phyloP scores from a whole-genome alignment of 2,888 invertebrate species.

The Sesia apiformis region DNA sequence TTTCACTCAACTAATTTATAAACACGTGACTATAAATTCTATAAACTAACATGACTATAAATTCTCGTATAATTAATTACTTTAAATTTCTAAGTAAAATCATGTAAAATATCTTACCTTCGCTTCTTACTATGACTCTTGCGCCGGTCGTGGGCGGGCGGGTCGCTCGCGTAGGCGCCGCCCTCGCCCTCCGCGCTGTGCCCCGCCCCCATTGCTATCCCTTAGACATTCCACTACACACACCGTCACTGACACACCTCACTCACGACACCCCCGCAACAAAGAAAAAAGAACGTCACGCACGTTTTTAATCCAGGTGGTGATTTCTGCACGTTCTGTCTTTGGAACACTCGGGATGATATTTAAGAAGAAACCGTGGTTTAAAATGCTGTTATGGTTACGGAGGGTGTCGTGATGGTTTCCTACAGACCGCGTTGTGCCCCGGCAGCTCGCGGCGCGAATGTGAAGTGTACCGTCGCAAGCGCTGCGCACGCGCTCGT shows the following conservation, averaged over 20 bases:
- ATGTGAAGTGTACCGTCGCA: slow-evolving; percentile 68
- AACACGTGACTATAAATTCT: no score
- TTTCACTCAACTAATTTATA: no score
- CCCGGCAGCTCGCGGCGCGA: slow-evolving; percentile 54
- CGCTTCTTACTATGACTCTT: slow-evolving; percentile 56
- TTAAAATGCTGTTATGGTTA: background rate
- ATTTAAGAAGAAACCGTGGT: no score
- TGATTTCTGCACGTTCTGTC: background rate
- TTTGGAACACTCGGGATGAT: background rate
- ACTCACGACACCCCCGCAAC: slow-evolving; percentile 40
- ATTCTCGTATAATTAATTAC: no score
- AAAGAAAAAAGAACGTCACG: background rate
- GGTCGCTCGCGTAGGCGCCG: slow-evolving; percentile 66
- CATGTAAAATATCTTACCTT: slow-evolving; percentile 36
- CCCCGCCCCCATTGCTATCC: slow-evolving; percentile 67
- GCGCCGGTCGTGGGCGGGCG: slow-evolving; percentile 58
- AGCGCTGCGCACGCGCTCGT: slow-evolving; percentile 45
- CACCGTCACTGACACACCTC: slow-evolving; percentile 58
- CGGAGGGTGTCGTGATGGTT: slow-evolving; percentile 37
- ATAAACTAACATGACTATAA: no score
- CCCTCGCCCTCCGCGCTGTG: slow-evolving; percentile 68
- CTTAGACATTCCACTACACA: slow-evolving; percentile 42
- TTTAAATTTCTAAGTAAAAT: no score
- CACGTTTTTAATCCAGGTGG: background rate
- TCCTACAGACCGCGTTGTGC: slow-evolving; percentile 37